These are phyloP conservation scores for Ecdyonurus torrentis DNA, from an alignment of 2,888 invertebrate genomes.

Conservation along the genomic window DNA sequence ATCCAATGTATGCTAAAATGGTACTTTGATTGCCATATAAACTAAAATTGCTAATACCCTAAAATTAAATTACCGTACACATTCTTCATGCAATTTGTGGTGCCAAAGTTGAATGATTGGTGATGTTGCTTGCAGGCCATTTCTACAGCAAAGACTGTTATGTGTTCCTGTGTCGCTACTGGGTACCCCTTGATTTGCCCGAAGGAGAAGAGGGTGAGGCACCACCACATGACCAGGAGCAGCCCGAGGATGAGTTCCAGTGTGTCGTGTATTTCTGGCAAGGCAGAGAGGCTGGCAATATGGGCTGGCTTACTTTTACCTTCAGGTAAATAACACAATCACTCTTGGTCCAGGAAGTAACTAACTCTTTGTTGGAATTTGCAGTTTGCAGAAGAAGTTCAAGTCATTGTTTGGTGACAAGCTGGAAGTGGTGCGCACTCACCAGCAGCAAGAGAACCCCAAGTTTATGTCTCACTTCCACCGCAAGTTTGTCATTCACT, in stretches of 20 bases:
- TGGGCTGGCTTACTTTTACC: constrained; percentile 99
- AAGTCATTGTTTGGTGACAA: constrained; percentile 76
- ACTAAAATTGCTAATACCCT: no score
- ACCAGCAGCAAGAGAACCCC: constrained; percentile 96
- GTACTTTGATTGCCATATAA: no score
- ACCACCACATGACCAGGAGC: constrained; percentile 27
- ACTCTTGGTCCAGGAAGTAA: not conserved
- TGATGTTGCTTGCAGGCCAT: constrained; percentile 31
- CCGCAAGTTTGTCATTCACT: constrained; percentile 79
- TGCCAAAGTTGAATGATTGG: not conserved
- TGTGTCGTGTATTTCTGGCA: constrained; percentile 99
- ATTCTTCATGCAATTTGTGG: no score
- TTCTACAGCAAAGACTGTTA: constrained; percentile 95
- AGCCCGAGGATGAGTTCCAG: constrained; percentile 56
- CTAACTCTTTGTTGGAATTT: constrained; percentile 9
- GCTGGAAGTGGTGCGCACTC: constrained; percentile 86
- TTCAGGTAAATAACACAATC: constrained; percentile 44
- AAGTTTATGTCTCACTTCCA: constrained; percentile 98
- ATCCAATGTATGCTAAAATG: not conserved
- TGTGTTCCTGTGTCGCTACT: constrained; percentile 93
- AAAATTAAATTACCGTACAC: no score
- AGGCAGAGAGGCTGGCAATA: constrained; percentile 89
- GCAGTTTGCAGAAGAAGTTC: constrained; percentile 71
- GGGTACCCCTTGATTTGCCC: constrained; percentile 52
- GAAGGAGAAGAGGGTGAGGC: constrained; percentile 38